phyloP scores from a whole-genome alignment of 2,888 invertebrate species.

The Imbricaverruca yamaguchii region DNA sequence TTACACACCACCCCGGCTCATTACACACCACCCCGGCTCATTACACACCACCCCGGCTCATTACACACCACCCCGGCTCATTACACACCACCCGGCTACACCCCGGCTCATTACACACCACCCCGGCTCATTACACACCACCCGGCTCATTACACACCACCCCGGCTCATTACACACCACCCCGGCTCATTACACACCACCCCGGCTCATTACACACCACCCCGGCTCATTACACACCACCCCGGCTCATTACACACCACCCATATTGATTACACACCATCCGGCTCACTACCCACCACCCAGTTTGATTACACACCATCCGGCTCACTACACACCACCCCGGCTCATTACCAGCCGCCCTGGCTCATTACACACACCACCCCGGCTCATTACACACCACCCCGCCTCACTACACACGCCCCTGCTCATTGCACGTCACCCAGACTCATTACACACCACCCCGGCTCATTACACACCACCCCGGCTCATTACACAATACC shows the following conservation, averaged over 20 bases:
- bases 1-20: conserved; percentile 35
- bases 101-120: neutral
- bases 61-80: conserved; percentile 17
- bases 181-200: neutral
- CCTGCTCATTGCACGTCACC: too few species aligned
- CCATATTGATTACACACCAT: too few species aligned
- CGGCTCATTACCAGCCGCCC: conserved; percentile 33
- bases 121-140: conserved; percentile 10
- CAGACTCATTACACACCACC: too few species aligned
- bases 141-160: neutral
- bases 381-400: too few species aligned
- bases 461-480: too few species aligned
- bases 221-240: too few species aligned
- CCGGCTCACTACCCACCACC: too few species aligned
- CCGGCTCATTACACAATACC: too few species aligned
- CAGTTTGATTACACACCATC: too few species aligned
- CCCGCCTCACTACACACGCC: too few species aligned
- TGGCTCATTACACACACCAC: conserved; percentile 30
- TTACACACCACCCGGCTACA: neutral
- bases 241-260: too few species aligned
- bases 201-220: too few species aligned
- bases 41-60: conserved; percentile 9
- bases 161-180: neutral
- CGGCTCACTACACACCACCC: conserved; percentile 20
- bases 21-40: conserved; percentile 34